A percentile compares a stretch with the other conserved stretches of the same genome.
Evolutionary conservation across 2,113 vertebrate genomes (phyloP).

Genomic region (Panthera leo): DNA sequence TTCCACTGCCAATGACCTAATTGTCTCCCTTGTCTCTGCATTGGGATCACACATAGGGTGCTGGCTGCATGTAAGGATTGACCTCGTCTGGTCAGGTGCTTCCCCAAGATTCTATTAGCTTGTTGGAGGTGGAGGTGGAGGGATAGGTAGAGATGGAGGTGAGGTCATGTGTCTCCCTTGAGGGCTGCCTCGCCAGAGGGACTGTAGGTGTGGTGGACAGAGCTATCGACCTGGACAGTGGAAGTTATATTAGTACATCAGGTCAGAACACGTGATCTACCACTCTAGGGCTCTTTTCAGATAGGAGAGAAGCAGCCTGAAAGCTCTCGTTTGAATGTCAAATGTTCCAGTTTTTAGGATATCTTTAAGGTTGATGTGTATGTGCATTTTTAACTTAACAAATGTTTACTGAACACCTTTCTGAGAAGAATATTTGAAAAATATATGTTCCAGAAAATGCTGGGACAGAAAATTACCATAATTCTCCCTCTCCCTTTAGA

Average conservation of each 20-base stretch:
- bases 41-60: not conserved
- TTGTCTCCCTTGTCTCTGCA: not conserved
- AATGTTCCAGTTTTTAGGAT: not conserved
- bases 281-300: not conserved
- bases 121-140: not conserved
- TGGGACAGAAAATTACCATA: not conserved
- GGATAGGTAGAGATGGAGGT: not conserved
- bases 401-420: not conserved
- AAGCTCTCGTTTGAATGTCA: not conserved
- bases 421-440: conserved; percentile 23
- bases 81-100: not conserved
- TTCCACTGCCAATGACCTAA: not conserved
- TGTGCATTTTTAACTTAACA: conserved; percentile 28
- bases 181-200: not conserved
- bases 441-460: not conserved
- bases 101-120: not conserved
- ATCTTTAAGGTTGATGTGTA: not conserved
- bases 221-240: not conserved
- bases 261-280: not conserved
- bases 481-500: not conserved
- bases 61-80: not conserved
- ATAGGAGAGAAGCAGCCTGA: not conserved
- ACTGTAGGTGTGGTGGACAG: not conserved
- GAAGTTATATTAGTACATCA: not conserved
- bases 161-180: not conserved